Percentiles rank a stretch among this genome's conserved stretches.
phyloP scores from a whole-genome alignment of 2,113 vertebrate genomes.

The Agelaius phoeniceus region DNA sequence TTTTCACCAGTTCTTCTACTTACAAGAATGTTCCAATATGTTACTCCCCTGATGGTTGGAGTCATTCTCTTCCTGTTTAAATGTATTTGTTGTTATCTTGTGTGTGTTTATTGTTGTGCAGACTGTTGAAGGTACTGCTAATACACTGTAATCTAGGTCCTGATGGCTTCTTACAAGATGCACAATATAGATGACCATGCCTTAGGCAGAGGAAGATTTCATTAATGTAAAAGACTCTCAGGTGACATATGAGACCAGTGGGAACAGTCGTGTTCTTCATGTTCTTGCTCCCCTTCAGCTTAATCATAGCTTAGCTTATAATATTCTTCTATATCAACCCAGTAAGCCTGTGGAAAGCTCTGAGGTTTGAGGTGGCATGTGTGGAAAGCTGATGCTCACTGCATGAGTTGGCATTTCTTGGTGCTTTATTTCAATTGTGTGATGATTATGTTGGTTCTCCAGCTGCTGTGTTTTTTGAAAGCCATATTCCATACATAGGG shows the following conservation, averaged over 20 bases:
- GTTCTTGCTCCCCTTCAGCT: background rate
- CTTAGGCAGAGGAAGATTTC: background rate
- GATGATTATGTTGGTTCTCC: background rate
- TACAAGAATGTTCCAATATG: background rate
- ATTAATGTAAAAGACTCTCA: background rate
- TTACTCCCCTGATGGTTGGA: background rate
- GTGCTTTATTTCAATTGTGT: background rate
- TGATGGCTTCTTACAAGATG: background rate
- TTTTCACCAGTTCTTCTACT: background rate
- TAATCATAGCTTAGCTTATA: background rate
- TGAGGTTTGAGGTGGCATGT: background rate
- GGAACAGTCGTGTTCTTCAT: accelerated
- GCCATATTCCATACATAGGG: accelerated
- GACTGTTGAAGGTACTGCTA: background rate
- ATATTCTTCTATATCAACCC: background rate
- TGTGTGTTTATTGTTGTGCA: background rate
- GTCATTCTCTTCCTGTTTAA: background rate
- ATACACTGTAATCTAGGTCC: background rate
- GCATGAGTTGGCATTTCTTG: background rate
- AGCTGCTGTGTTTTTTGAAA: background rate
- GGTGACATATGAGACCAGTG: background rate
- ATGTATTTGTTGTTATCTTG: background rate
- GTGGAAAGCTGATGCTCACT: background rate
- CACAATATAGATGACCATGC: background rate
- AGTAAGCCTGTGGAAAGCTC: background rate